Conservation (phyloP, 1,140 invertebrate genomes). For the Bradynema listronoti region DNA sequence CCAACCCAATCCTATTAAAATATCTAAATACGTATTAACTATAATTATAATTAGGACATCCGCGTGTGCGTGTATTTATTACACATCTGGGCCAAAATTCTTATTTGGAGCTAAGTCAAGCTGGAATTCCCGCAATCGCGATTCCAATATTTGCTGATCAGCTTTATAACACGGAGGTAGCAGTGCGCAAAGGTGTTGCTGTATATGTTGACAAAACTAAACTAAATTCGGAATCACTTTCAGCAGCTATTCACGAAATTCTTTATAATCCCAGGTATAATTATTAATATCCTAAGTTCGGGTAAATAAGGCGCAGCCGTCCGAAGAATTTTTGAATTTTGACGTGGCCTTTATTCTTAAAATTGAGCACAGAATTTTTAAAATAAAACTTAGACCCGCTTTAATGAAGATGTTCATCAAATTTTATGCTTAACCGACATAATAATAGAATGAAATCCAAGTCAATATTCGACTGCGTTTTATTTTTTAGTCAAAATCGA, state of each 20-base stretch:
- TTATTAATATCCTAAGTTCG: too few species aligned
- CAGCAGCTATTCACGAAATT: constrained; percentile 6
- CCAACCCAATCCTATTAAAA: constrained; percentile 10
- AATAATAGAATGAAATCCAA: too few species aligned
- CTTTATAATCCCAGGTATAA: constrained; percentile 21
- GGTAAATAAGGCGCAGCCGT: too few species aligned
- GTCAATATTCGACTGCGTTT: too few species aligned
- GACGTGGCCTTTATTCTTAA: too few species aligned
- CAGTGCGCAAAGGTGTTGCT: constrained; percentile 20
- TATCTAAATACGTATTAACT: constrained; percentile 2
- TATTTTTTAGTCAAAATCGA: too few species aligned
- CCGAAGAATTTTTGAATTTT: too few species aligned
- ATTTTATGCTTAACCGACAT: too few species aligned
- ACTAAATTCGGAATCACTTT: not conserved
- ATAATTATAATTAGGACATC: constrained; percentile 31
- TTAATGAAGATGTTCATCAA: too few species aligned
- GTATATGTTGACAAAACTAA: constrained; percentile 15
- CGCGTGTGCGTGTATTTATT: constrained; percentile 40
- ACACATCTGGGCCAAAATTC: constrained; percentile 45
- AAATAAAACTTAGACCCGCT: too few species aligned
- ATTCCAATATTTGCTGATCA: constrained; percentile 30
- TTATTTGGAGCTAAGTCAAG: constrained; percentile 34
- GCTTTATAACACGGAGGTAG: constrained; percentile 27
- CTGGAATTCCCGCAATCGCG: constrained; percentile 38
- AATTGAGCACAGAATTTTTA: too few species aligned